A percentile compares a stretch with the other conserved stretches of the same genome.
Conservation (phyloP, 2,113 vertebrate species). For the Catharus minimus region DNA sequence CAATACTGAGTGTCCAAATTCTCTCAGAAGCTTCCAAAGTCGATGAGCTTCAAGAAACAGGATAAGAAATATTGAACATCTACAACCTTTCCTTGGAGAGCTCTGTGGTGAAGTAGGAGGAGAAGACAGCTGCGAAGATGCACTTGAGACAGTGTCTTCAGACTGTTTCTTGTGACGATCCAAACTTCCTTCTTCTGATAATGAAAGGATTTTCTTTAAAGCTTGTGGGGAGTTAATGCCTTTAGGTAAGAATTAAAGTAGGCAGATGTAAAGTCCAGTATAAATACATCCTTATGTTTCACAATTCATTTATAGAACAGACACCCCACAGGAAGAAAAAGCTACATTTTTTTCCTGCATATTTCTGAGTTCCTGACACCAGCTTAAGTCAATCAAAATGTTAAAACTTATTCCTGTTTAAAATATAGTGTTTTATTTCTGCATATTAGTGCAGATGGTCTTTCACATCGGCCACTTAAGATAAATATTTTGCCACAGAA, state of each 20-base stretch:
- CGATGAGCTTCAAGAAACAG: neutral
- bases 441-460: neutral
- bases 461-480: neutral
- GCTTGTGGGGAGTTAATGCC: slow-evolving; percentile 97
- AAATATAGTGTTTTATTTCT: neutral
- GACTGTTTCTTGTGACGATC: slow-evolving; percentile 87
- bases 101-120: slow-evolving; percentile 95
- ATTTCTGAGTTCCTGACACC: neutral
- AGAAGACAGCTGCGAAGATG: slow-evolving; percentile 90
- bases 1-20: neutral
- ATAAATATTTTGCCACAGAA: neutral
- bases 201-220: slow-evolving; percentile 97
- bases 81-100: slow-evolving; percentile 95
- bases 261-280: neutral
- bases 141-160: slow-evolving; percentile 88
- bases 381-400: neutral
- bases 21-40: neutral
- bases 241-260: slow-evolving; percentile 50
- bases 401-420: neutral
- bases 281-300: neutral
- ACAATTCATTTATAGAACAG: neutral
- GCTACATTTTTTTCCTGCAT: neutral
- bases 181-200: slow-evolving; percentile 91
- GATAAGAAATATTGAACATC: neutral
- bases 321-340: neutral